Evolutionary conservation across 2,113 vertebrate species (phyloP).

Genomic region (Pyrgilauda ruficollis): DNA sequence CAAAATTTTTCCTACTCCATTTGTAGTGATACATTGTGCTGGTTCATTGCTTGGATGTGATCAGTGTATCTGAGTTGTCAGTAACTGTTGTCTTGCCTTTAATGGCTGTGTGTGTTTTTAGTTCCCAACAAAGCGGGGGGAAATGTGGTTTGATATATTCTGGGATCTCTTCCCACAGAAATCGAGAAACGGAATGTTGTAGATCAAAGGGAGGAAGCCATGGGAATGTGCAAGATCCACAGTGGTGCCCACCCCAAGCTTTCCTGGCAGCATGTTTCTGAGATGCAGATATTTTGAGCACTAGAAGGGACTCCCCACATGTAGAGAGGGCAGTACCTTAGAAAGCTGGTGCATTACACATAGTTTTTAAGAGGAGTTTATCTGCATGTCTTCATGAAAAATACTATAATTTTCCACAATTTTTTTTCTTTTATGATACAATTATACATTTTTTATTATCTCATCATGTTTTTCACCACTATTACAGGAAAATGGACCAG

Average conservation of each 20-base stretch:
- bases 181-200: neutral
- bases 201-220: neutral
- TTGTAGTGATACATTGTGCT: neutral
- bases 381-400: neutral
- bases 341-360: neutral
- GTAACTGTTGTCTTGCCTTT: neutral
- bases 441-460: neutral
- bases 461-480: neutral
- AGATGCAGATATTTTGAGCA: neutral
- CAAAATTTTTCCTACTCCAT: neutral
- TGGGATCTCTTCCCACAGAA: neutral
- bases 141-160: neutral
- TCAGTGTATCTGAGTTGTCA: neutral
- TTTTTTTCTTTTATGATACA: neutral
- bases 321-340: neutral
- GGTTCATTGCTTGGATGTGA: neutral
- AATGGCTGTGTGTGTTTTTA: neutral
- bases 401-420: neutral
- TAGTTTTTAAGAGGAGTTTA: neutral
- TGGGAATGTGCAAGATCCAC: neutral
- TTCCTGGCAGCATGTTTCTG: neutral
- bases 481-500: neutral
- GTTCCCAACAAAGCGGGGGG: neutral
- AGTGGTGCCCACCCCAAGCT: neutral
- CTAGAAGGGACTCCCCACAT: neutral